Evolutionary conservation across 2,797 vertebrate genomes (phyloP), one percentile per base, ranked within the genome.

Genomic region (Varecia variegata): DNA sequence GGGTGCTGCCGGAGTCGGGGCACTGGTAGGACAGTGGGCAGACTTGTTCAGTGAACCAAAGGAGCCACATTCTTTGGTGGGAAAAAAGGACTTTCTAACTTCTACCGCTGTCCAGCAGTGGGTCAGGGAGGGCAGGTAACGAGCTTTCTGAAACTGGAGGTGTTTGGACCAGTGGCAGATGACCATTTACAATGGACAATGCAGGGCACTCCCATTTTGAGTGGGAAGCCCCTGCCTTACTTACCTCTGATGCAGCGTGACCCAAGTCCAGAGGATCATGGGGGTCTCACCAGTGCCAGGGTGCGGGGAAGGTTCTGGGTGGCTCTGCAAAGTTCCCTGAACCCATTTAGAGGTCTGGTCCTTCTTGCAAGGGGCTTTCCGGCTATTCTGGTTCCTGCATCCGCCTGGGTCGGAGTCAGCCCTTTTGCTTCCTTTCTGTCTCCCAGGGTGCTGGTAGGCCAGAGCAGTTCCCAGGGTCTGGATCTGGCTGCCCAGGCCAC

Each of bases 401-500:
- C 60, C 35, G 5, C 60, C 50, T 70, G 77, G 40, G 45, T 76
- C 50, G 43, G 62, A 74, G 35, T 0, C 25, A 50, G 25, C 62
- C 17, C 50, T 47, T 83, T 47, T 47, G 80, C 82, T 67, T 90
- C 65, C 60, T 89, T 35, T 86, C 35, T 54, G 32, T 60, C 65
- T 58, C 50, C 52, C 50, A 21, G 83, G 79, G 50, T 71, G 40
- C 88, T 35, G 10, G 79, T 40, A 45, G 74, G 65, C n/a, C 58
- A 77, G 81, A 52, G 52, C 2, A 0, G 43, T 21, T 93, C 74
- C 71, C 38, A 6, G 80, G 93, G 74, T 67, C 70, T 3, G 3
- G 62, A 80, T 89, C 96, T 80, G 87, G 77, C 87, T 80, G 54
- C 85, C 89, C 71, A 84, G 89, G 86, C 91, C 56, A 88, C 95